phyloP scores from a whole-genome alignment of 2,888 invertebrate genomes.

The Sycophila texana region DNA sequence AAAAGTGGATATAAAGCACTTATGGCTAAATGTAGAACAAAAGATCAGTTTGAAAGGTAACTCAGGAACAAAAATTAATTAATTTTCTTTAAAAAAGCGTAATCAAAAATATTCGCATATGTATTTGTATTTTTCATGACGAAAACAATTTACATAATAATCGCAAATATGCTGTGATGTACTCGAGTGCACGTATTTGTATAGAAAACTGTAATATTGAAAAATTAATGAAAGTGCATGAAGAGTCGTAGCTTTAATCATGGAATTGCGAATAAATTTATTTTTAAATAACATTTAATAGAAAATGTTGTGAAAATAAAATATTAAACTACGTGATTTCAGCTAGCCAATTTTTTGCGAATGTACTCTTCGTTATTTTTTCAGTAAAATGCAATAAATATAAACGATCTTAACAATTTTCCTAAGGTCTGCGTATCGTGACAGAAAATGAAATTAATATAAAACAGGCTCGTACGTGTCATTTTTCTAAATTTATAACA shows the following conservation, averaged over 20 bases:
- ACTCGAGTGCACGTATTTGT: conserved; percentile 43
- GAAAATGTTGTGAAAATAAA: conserved; percentile 30
- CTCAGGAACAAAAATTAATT: conserved; percentile 48
- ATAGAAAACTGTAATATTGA: conserved; percentile 25
- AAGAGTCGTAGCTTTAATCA: conserved; percentile 11
- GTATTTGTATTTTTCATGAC: conserved; percentile 52
- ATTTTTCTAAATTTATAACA: conserved; percentile 49
- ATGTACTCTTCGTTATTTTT: conserved; percentile 11
- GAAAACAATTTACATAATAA: conserved; percentile 46
- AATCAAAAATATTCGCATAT: conserved; percentile 49
- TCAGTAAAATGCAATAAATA: neutral
- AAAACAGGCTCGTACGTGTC: conserved; percentile 23
- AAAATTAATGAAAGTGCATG: conserved; percentile 39
- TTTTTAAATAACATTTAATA: conserved; percentile 32
- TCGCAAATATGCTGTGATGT: conserved; percentile 53
- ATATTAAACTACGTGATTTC: conserved; percentile 5
- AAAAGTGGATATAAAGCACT: conserved; percentile 12
- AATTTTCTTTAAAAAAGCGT: conserved; percentile 36
- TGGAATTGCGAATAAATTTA: conserved; percentile 1
- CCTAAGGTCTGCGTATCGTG: neutral
- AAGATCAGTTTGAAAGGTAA: conserved; percentile 46
- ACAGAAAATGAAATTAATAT: conserved; percentile 38
- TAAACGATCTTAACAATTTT: neutral
- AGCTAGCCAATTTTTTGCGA: conserved; percentile 10
- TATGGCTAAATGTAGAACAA: conserved; percentile 25